These are phyloP conservation scores for Pipistrellus pygmaeus DNA, from an alignment of 2,797 vertebrate species.

Conservation along the genomic window DNA sequence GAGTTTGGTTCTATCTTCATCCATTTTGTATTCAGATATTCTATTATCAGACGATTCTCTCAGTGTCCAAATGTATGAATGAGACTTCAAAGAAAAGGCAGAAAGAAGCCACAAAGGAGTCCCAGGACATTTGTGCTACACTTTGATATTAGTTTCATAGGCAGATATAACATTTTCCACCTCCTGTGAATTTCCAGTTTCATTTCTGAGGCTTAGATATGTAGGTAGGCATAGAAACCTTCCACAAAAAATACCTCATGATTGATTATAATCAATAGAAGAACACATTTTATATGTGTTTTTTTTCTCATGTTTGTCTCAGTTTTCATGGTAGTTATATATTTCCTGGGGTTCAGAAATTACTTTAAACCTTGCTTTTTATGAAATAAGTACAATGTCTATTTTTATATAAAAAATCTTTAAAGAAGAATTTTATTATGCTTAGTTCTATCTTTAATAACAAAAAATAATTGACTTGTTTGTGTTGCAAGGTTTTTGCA, in stretches of 20 bases:
- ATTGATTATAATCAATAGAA: neutral
- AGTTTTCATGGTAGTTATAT: neutral
- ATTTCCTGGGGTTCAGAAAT: neutral
- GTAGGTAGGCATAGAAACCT: neutral
- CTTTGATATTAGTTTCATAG: neutral
- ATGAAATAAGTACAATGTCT: neutral
- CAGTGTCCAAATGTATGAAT: neutral
- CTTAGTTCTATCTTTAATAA: neutral
- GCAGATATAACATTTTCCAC: neutral
- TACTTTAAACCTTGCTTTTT: neutral
- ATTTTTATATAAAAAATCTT: neutral
- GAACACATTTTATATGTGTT: neutral
- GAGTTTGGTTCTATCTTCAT: neutral
- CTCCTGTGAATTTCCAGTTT: neutral
- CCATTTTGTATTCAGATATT: neutral
- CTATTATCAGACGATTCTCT: neutral
- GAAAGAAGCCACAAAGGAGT: neutral
- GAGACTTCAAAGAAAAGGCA: neutral
- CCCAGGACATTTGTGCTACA: accelerated
- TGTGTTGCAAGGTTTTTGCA: constrained; percentile 8
- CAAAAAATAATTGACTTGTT: neutral
- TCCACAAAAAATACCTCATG: neutral
- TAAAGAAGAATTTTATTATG: neutral
- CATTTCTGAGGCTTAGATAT: neutral
- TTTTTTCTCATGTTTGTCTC: constrained; percentile 20